Evolutionary conservation across 2,888 invertebrate genomes (phyloP).

Genomic region (Choristoneura rosaceana): DNA sequence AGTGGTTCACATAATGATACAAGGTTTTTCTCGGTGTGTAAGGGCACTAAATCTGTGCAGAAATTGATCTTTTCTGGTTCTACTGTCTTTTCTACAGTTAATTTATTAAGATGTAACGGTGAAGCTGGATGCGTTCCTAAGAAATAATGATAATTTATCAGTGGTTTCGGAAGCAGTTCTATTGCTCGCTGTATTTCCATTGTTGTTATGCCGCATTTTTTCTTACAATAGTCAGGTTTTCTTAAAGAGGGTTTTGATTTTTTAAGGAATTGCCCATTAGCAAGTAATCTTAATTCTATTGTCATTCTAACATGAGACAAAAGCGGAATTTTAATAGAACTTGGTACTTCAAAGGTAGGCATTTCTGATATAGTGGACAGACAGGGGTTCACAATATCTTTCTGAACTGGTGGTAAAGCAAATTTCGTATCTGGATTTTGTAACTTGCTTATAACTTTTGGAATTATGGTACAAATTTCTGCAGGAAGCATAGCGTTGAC

Average conservation of each 20-base stretch:
- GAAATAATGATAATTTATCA: neutral
- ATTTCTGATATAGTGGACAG: slow-evolving; percentile 58
- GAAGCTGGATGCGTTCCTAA: neutral
- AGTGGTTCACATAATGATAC: neutral
- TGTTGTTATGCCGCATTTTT: neutral
- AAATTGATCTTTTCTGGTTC: neutral
- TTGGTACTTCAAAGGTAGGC: slow-evolving; percentile 43
- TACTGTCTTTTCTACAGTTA: neutral
- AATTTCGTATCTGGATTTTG: slow-evolving; percentile 48
- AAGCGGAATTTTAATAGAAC: slow-evolving; percentile 36
- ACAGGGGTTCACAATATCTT: slow-evolving; percentile 49
- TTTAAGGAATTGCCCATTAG: slow-evolving; percentile 49
- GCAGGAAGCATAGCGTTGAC: slow-evolving; percentile 72
- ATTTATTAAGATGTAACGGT: neutral
- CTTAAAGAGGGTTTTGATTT: slow-evolving; percentile 24
- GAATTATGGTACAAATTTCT: slow-evolving; percentile 72
- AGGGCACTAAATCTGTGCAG: neutral
- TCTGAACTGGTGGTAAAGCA: slow-evolving; percentile 39
- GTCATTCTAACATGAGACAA: slow-evolving; percentile 39
- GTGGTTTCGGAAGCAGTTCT: neutral
- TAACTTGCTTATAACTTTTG: slow-evolving; percentile 64
- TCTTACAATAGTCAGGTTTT: slow-evolving; percentile 42
- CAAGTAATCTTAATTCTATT: slow-evolving; percentile 44
- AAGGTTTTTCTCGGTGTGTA: neutral
- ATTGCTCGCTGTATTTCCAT: neutral